Base-by-base conservation (phyloP, 53 echinoderm and acorn worm species). In the Holothuria leucospilota region DNA sequence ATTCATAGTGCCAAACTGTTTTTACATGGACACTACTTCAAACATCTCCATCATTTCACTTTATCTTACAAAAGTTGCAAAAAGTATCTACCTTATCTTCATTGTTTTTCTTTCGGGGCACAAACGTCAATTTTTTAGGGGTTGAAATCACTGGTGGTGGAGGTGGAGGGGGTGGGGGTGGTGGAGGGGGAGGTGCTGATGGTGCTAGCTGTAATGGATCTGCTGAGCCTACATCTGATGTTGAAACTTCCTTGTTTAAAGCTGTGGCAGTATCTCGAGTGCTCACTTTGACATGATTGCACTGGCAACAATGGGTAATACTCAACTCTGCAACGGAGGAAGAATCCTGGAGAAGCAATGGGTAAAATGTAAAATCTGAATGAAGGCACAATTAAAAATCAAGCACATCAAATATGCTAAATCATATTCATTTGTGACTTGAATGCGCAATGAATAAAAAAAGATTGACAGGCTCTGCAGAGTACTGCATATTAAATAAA, bases 161-260 rank as follows among this genome's bases (percentile, higher is more conserved):
- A 20, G 73, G 82, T 42, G 91, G 62, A 23, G 78, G 82, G 27
- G 88, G 53, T 29, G 84, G 59, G 5, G 77, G 60, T n/a, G 93
- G 87, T 15, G 94, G 92, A 27, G 87, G 92, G 5, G 82, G 82
- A 46, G 81, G 82, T 18, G 74, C 81, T 40, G 79, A 74, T n/a
- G 73, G 62, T 49, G 74, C 20, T 29, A 58, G 62, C 40, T 63
- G 82, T 40, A 38, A 29, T 24, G 29, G 49, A 20, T 30, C 60
- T n/a, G 74, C 82, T 34, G 59, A 30, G 39, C 27, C 62, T 16
- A 65, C 26, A 27, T 38, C 26, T 21, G 49, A 49, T 4, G 27
- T n/a, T n/a, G 51, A 49, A 41, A 46, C 11, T 72, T 46, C 46
- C 46, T 46, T 46, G 46, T 46, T 68, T 59, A 39, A 25, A 68